Conservation (phyloP, 2,888 invertebrate species). For the Margaritifera margaritifera region DNA sequence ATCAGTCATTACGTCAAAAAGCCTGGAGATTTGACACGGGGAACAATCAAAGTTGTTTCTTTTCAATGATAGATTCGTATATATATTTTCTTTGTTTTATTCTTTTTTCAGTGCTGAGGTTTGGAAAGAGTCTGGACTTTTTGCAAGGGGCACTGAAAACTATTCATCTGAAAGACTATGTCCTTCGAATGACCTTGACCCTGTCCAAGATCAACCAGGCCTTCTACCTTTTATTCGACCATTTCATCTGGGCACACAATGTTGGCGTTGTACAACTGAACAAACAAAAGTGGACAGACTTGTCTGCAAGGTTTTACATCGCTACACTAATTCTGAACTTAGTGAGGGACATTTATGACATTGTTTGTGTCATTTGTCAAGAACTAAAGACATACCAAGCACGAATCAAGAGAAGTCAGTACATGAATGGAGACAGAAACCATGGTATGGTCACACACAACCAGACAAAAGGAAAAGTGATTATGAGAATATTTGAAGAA, state of each 20-base stretch:
- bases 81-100: no score
- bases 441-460: conserved; percentile 71
- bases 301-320: conserved; percentile 83
- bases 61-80: no score
- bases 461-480: conserved; percentile 18
- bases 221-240: conserved; percentile 87
- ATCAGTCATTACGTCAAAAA: no score
- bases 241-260: conserved; percentile 86
- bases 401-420: conserved; percentile 33
- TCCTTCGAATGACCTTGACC: conserved; percentile 82
- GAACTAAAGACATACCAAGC: conserved; percentile 37
- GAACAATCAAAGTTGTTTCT: no score
- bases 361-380: conserved; percentile 42
- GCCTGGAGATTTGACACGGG: no score
- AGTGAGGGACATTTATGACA: conserved; percentile 87
- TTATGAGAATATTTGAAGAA: conserved; percentile 43
- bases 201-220: conserved; percentile 86
- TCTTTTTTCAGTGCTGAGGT: conserved; percentile 81
- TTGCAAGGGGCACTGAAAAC: conserved; percentile 83
- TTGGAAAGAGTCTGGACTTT: conserved; percentile 88
- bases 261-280: conserved; percentile 76
- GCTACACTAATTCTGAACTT: conserved; percentile 86
- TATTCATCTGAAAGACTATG: conserved; percentile 82
- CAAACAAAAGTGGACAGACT: conserved; percentile 83
- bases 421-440: conserved; percentile 74